Conservation (phyloP, 2,797 vertebrate species). For the Chaetophractus vellerosus region DNA sequence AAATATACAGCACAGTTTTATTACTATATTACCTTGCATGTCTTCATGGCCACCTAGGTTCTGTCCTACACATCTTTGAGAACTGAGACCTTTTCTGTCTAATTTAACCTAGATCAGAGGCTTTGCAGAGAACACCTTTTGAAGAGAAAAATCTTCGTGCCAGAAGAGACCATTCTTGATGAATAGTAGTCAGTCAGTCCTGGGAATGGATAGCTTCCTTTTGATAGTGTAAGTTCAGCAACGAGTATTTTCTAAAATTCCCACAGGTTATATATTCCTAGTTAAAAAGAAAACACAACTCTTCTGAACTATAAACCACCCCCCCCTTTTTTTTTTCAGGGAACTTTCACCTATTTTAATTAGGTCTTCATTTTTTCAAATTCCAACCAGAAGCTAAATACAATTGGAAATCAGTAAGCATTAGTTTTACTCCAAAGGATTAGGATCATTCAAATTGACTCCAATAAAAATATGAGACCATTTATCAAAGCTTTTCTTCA, state of each 20-base stretch:
- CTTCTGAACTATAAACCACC: not conserved
- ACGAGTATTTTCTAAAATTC: not conserved
- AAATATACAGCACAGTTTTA: not conserved
- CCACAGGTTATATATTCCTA: not conserved
- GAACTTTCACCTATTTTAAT: constrained; percentile 93
- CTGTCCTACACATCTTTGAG: not conserved
- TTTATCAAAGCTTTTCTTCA: constrained; percentile 92
- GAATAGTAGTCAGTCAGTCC: not conserved
- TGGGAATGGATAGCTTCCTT: not conserved
- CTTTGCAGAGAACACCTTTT: not conserved
- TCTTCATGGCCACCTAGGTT: not conserved
- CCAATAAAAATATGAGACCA: constrained; percentile 92
- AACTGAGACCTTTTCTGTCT: not conserved
- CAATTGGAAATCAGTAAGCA: constrained; percentile 93
- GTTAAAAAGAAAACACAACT: not conserved
- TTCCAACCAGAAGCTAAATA: constrained; percentile 95
- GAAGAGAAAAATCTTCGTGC: not conserved
- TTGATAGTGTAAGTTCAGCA: not conserved
- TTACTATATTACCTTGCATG: not conserved
- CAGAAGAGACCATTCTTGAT: not conserved
- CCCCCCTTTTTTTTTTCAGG: constrained; percentile 28
- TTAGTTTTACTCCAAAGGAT: constrained; percentile 93
- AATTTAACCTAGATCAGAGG: constrained; percentile 22
- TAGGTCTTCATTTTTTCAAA: constrained; percentile 92
- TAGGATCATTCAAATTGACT: constrained; percentile 94